phyloP scores from a whole-genome alignment of 2,888 invertebrate genomes.

The Meta bourneti region DNA sequence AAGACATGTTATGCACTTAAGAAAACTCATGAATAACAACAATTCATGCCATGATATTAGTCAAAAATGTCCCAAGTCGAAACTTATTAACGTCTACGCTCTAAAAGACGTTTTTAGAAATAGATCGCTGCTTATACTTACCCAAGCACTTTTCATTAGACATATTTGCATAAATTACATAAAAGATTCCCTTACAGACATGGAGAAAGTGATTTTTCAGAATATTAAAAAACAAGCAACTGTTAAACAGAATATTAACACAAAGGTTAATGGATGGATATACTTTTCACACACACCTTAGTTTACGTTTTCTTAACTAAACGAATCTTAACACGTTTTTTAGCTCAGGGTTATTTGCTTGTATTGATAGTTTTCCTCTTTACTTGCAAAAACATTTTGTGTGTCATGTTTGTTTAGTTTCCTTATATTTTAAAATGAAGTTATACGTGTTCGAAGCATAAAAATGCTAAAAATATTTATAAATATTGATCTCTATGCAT shows the following conservation, averaged over 20 bases:
- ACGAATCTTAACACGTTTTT: neutral
- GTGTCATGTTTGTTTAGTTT: no score
- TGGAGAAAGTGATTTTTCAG: neutral
- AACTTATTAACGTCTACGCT: no score
- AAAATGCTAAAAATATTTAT: no score
- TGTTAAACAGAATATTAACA: neutral
- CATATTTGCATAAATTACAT: slow-evolving; percentile 27
- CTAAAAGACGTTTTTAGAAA: no score
- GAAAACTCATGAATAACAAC: neutral
- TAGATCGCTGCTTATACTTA: neutral
- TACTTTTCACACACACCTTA: neutral
- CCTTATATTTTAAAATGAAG: no score
- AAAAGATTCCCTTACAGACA: neutral
- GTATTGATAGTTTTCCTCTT: neutral
- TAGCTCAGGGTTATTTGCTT: neutral
- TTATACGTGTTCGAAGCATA: no score
- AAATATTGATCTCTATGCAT: no score
- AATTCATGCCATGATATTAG: no score
- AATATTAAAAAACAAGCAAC: neutral
- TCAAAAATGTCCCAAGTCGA: no score
- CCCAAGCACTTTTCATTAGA: neutral
- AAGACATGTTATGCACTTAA: neutral
- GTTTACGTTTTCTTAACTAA: neutral
- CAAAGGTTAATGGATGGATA: neutral
- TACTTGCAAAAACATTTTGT: no score